Conservation (phyloP, 2,797 vertebrate species). For the Myripristis jacobus region DNA sequence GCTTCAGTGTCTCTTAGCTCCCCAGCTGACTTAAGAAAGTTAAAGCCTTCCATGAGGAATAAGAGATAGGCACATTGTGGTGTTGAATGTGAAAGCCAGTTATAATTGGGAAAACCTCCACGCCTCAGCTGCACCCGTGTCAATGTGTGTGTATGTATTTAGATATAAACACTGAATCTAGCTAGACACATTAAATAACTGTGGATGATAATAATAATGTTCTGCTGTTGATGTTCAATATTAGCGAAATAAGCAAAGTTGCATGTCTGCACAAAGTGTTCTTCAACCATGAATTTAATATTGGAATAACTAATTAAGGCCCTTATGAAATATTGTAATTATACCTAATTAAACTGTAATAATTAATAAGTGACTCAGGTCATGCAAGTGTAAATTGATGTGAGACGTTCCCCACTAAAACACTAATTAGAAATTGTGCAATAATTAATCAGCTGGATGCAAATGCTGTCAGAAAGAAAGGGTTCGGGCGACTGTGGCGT, state of each 20-base stretch:
- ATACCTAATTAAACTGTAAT: constrained; percentile 69
- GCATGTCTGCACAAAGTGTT: neutral
- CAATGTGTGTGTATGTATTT: constrained; percentile 18
- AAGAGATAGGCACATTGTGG: constrained; percentile 54
- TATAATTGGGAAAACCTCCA: constrained; percentile 40
- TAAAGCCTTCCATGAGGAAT: constrained; percentile 64
- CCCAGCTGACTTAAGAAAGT: constrained; percentile 58
- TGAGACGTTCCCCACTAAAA: constrained; percentile 58
- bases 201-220: constrained; percentile 21
- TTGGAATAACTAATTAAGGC: constrained; percentile 20
- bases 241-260: constrained; percentile 31
- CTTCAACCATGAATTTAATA: neutral
- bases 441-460: constrained; percentile 72
- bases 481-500: constrained; percentile 65
- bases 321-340: constrained; percentile 59
- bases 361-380: constrained; percentile 73
- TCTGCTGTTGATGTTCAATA: constrained; percentile 19
- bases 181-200: constrained; percentile 32
- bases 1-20: constrained; percentile 55
- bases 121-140: constrained; percentile 24
- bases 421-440: constrained; percentile 73
- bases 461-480: constrained; percentile 58
- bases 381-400: constrained; percentile 71
- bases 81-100: constrained; percentile 53
- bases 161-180: constrained; percentile 29